Conservation (phyloP, 2,888 invertebrate species). For the Tinea pellionella region DNA sequence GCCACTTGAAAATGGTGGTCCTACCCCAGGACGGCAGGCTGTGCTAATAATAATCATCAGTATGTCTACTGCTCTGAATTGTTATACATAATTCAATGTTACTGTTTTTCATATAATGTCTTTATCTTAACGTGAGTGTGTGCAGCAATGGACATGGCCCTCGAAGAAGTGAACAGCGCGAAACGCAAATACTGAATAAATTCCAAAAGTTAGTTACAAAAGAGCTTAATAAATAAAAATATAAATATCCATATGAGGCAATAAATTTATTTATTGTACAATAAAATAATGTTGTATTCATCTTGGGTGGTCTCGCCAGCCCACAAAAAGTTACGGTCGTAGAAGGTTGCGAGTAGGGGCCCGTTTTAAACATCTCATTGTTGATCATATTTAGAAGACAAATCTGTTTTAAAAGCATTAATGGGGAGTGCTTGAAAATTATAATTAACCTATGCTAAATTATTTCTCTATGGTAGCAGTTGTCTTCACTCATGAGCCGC, state of each 20-base stretch:
- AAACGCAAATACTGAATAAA: slow-evolving; percentile 2
- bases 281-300: slow-evolving; percentile 62
- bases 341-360: slow-evolving; percentile 30
- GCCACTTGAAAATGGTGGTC: no score
- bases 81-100: no score
- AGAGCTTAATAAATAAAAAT: slow-evolving; percentile 63
- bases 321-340: slow-evolving; percentile 40
- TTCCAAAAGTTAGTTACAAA: slow-evolving; percentile 31
- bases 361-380: slow-evolving; percentile 24
- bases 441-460: not conserved
- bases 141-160: no score
- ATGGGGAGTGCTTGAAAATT: slow-evolving; percentile 3
- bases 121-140: no score
- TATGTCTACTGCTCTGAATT: no score
- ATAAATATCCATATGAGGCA: slow-evolving; percentile 65
- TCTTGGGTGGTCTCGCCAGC: slow-evolving; percentile 55
- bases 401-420: slow-evolving; percentile 4
- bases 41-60: no score
- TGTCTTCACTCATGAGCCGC: no score
- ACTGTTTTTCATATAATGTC: no score
- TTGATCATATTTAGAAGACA: slow-evolving; percentile 21
- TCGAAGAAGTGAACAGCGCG: no score
- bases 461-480: no score
- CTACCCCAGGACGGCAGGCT: no score
- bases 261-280: slow-evolving; percentile 69